Evolutionary conservation across 2,888 invertebrate species (phyloP).

Genomic region (Chloroclysta siterata): DNA sequence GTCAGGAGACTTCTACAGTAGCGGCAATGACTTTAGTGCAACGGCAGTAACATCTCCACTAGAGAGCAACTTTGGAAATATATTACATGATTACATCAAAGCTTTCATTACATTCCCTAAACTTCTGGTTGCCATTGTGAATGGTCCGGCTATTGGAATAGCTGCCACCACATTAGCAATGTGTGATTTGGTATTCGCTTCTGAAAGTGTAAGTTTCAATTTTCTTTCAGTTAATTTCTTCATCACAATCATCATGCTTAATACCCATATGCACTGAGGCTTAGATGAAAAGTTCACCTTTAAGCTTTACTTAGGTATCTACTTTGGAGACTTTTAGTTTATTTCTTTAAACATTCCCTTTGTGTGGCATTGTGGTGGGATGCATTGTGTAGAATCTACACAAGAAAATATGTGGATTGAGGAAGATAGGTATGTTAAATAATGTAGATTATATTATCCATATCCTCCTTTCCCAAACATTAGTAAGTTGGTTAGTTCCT

Average conservation of each 20-base stretch:
- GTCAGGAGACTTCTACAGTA: slow-evolving; percentile 91
- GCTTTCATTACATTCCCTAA: slow-evolving; percentile 95
- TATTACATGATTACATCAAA: slow-evolving; percentile 87
- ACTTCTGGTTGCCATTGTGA: slow-evolving; percentile 93
- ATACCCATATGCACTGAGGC: too few species aligned
- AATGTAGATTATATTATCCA: too few species aligned
- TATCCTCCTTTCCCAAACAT: too few species aligned
- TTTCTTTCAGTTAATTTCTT: not conserved
- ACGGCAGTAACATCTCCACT: slow-evolving; percentile 35
- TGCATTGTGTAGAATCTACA: too few species aligned
- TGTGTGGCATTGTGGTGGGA: too few species aligned
- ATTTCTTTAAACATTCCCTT: too few species aligned
- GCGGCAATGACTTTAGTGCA: slow-evolving; percentile 90
- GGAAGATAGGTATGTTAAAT: too few species aligned
- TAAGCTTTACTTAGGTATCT: too few species aligned
- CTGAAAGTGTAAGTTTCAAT: slow-evolving; percentile 87
- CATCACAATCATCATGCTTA: not conserved
- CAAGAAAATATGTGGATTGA: too few species aligned
- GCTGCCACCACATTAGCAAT: slow-evolving; percentile 93
- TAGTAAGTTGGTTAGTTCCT: too few species aligned
- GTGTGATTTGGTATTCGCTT: slow-evolving; percentile 95
- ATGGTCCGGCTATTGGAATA: slow-evolving; percentile 98
- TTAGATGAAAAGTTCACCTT: too few species aligned
- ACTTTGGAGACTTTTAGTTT: too few species aligned
- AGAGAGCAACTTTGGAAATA: slow-evolving; percentile 48